A percentile compares a stretch with the other conserved stretches of the same genome.
Conservation (phyloP, 2,888 invertebrate species). For the Acanthosepion lycidas region DNA sequence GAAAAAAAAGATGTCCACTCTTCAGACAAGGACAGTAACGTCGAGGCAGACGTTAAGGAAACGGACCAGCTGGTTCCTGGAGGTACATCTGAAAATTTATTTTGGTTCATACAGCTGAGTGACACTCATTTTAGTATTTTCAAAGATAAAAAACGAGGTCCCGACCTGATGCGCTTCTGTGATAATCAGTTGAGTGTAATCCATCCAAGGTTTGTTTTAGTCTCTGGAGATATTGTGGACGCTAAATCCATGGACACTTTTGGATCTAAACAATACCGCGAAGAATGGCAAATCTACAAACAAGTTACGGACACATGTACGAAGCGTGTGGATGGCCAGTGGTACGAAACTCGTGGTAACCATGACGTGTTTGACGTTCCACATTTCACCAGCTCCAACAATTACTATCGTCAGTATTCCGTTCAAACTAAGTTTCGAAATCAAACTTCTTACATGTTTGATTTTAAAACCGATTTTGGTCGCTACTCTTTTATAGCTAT, state of each 20-base stretch:
- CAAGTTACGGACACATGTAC: slow-evolving; percentile 81
- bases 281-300: slow-evolving; percentile 88
- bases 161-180: slow-evolving; percentile 87
- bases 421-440: slow-evolving; percentile 82
- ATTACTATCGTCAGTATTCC: slow-evolving; percentile 86
- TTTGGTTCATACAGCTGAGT: slow-evolving; percentile 65
- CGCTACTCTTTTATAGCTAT: slow-evolving; percentile 87
- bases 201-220: slow-evolving; percentile 85
- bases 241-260: slow-evolving; percentile 86
- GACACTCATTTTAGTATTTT: slow-evolving; percentile 92
- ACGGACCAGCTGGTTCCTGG: slow-evolving; percentile 38
- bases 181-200: slow-evolving; percentile 83
- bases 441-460: slow-evolving; percentile 84
- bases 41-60: not conserved
- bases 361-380: slow-evolving; percentile 94
- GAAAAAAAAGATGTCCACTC: not conserved
- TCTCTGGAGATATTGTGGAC: slow-evolving; percentile 92
- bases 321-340: slow-evolving; percentile 79
- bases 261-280: slow-evolving; percentile 86
- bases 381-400: slow-evolving; percentile 81
- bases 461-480: slow-evolving; percentile 75
- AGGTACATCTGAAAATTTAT: slow-evolving; percentile 53
- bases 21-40: not conserved
- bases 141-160: slow-evolving; percentile 83
- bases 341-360: slow-evolving; percentile 93